Base-by-base conservation (phyloP, 2,113 vertebrate genomes). In the Mirounga angustirostris region DNA sequence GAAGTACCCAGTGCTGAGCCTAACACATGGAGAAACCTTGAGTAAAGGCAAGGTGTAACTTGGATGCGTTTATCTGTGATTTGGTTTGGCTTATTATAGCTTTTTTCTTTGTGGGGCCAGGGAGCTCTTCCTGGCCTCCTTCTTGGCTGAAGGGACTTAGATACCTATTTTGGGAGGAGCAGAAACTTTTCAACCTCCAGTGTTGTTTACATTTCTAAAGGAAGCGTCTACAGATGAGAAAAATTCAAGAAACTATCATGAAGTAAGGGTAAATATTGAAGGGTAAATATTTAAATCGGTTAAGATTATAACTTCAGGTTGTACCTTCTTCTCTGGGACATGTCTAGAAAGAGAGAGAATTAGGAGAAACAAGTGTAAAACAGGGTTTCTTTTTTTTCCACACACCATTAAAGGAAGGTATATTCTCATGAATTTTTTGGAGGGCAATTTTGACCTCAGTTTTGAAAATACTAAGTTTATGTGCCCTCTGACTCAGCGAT, bases 361-460 rank as follows among this genome's bases (percentile, higher is more conserved):
- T 54, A 52, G n/a, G 21, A 79, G 63, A 81, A 89, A 5, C 76
- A 93, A 74, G 19, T 24, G 18, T 65, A 30, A 78, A 90, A 89
- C 50, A 21, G 15, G 74, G 19, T 26, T 86, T 59, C n/a, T 69
- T 30, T 54, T 43, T 7, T 43, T 7, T 56, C 4, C 50, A 54
- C 56, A 52, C 7, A 8, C 33, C 74, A 6, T 61, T 93, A 86
- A 89, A 76, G 33, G 74, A 58, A 89, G 22, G n/a, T 11, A 52
- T 83, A 56, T 73, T 56, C 18, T 90, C 79, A 1, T 40, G 43
- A 52, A 59, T 4, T 46, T 91, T 91, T 58, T 54, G 12, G 78
- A 85, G 69, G 59, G 11, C 18, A 84, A 7, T 83, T 93, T 93
- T 81, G 26, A 95, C 74, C n/a, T 95, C 96, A 88, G 78, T 91